phyloP scores from a whole-genome alignment of 2,113 vertebrate genomes.

The Mystacornis crossleyi region DNA sequence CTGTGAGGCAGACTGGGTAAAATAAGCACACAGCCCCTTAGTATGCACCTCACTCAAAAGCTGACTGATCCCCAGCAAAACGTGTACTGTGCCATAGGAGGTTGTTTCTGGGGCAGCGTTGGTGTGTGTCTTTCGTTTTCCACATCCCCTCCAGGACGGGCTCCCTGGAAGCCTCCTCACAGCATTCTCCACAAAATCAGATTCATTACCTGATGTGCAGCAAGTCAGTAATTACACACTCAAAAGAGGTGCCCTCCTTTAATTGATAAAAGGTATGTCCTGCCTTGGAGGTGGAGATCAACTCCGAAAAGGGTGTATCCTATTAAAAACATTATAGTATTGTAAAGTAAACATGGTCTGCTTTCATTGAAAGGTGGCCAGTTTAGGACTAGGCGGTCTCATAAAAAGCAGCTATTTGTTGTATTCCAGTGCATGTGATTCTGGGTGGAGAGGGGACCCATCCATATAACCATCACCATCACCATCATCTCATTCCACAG shows the following conservation, averaged over 20 bases:
- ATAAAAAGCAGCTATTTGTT: not conserved
- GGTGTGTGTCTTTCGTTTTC: not conserved
- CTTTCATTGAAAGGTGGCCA: not conserved
- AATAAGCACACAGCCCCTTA: not conserved
- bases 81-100: fast-evolving
- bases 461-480: not conserved
- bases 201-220: not conserved
- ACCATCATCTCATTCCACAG: not conserved
- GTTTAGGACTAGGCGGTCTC: not conserved
- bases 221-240: not conserved
- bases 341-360: not conserved
- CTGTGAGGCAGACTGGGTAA: not conserved
- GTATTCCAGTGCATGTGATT: not conserved
- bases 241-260: not conserved
- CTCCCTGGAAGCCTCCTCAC: not conserved
- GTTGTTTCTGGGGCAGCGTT: not conserved
- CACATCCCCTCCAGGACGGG: not conserved
- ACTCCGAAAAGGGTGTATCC: not conserved
- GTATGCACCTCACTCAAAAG: fast-evolving
- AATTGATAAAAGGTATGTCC: not conserved
- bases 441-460: not conserved
- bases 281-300: not conserved
- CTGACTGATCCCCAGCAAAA: not conserved
- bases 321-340: not conserved
- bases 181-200: not conserved